Conservation (phyloP, 2,797 vertebrate species). For the Decapterus maruadsi region DNA sequence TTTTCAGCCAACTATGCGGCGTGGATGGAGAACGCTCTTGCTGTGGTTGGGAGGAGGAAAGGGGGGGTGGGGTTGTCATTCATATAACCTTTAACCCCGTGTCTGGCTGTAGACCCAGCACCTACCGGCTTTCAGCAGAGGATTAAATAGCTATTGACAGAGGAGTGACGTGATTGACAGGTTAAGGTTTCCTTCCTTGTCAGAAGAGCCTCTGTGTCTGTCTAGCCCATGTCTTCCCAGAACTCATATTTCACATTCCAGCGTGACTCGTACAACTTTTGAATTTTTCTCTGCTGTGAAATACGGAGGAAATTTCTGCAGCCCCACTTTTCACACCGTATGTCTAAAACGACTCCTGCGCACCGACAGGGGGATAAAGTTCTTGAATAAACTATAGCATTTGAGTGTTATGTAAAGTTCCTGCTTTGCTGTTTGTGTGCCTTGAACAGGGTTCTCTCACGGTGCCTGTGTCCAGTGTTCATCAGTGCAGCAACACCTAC, state of each 20-base stretch:
- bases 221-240: conserved; percentile 61
- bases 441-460: conserved; percentile 48
- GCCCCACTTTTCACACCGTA: conserved; percentile 38
- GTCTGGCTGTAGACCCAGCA: conserved; percentile 54
- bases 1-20: conserved; percentile 52
- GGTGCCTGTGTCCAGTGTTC: conserved; percentile 54
- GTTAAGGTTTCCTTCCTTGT: conserved; percentile 69
- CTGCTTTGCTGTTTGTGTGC: conserved; percentile 28
- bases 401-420: conserved; percentile 55
- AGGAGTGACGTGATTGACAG: conserved; percentile 79
- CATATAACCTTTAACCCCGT: conserved; percentile 66
- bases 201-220: conserved; percentile 65
- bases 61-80: conserved; percentile 37
- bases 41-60: too few relatives aligned
- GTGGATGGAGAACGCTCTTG: conserved; percentile 31
- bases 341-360: conserved; percentile 47
- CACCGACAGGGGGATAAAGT: conserved; percentile 24
- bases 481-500: conserved; percentile 46
- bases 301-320: conserved; percentile 33
- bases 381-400: conserved; percentile 54
- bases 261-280: conserved; percentile 61
- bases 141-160: conserved; percentile 81
- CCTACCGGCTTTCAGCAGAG: conserved; percentile 71
- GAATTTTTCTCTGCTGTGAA: conserved; percentile 62
- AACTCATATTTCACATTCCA: conserved; percentile 77